phyloP scores from a whole-genome alignment of 2,888 invertebrate genomes.

The Pseudeuparius sepicola region DNA sequence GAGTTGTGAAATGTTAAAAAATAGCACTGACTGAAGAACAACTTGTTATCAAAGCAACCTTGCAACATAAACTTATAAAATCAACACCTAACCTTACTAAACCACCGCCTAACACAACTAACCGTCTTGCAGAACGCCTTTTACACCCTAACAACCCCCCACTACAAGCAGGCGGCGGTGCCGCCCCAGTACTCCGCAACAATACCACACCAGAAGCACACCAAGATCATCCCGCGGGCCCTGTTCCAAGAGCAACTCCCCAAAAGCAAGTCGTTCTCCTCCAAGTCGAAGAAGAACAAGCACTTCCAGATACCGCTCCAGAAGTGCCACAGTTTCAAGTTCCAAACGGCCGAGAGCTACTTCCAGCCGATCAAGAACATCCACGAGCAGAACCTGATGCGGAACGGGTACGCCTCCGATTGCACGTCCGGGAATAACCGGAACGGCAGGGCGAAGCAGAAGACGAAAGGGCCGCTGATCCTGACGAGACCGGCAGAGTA shows the following conservation, averaged over 20 bases:
- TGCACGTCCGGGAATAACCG: conserved; percentile 30
- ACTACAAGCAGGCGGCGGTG: conserved; percentile 47
- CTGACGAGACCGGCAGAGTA: conserved; percentile 34
- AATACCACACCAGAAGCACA: conserved; percentile 46
- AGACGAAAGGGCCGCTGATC: conserved; percentile 36
- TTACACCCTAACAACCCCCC: conserved; percentile 40
- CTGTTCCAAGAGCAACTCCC: conserved; percentile 37
- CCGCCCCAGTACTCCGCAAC: conserved; percentile 41
- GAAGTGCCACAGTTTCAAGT: conserved; percentile 53
- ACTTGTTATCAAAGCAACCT: too few species aligned
- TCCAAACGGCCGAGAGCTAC: conserved; percentile 45
- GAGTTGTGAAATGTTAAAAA: too few species aligned
- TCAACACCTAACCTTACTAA: too few species aligned
- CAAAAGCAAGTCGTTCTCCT: conserved; percentile 39
- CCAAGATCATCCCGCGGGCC: conserved; percentile 39
- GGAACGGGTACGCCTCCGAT: conserved; percentile 37
- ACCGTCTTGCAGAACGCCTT: too few species aligned
- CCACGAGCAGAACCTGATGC: conserved; percentile 40
- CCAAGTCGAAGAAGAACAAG: conserved; percentile 44
- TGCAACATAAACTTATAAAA: too few species aligned
- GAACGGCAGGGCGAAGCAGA: conserved; percentile 28
- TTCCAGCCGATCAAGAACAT: conserved; percentile 57
- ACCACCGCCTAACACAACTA: too few species aligned
- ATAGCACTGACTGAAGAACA: too few species aligned
- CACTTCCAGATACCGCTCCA: conserved; percentile 54